These are phyloP conservation scores for Phalacrocorax pelagicus DNA, from an alignment of 2,113 vertebrate genomes.

Conservation along the genomic window DNA sequence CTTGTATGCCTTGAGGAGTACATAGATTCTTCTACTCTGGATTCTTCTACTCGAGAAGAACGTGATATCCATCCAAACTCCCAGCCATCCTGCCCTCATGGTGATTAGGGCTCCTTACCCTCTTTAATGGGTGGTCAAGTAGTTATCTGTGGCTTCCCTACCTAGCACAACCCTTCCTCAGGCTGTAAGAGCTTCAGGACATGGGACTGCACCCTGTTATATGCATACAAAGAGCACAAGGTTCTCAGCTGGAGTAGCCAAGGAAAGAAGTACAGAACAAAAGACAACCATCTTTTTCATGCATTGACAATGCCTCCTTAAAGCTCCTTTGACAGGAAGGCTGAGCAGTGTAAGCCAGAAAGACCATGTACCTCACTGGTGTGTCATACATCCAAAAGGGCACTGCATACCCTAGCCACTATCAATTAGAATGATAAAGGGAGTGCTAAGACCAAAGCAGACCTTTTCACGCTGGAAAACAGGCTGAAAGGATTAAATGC, in stretches of 20 bases:
- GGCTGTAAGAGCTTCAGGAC: not conserved
- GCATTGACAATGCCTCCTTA: not conserved
- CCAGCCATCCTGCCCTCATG: not conserved
- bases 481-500: not conserved
- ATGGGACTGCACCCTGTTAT: fast-evolving
- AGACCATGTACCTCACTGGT: not conserved
- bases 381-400: not conserved
- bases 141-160: not conserved
- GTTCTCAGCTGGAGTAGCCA: not conserved
- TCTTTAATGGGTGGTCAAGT: not conserved
- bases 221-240: not conserved
- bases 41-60: not conserved
- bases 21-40: not conserved
- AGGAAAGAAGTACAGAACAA: not conserved
- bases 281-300: not conserved
- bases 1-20: not conserved
- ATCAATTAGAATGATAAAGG: not conserved
- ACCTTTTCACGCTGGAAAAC: not conserved
- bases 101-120: not conserved
- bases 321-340: not conserved
- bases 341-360: not conserved
- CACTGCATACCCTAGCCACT: not conserved
- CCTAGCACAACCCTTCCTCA: not conserved
- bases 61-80: not conserved
- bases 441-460: not conserved